phyloP scores from a whole-genome alignment of 2,113 vertebrate species.

The Sphaerodactylus townsendi region DNA sequence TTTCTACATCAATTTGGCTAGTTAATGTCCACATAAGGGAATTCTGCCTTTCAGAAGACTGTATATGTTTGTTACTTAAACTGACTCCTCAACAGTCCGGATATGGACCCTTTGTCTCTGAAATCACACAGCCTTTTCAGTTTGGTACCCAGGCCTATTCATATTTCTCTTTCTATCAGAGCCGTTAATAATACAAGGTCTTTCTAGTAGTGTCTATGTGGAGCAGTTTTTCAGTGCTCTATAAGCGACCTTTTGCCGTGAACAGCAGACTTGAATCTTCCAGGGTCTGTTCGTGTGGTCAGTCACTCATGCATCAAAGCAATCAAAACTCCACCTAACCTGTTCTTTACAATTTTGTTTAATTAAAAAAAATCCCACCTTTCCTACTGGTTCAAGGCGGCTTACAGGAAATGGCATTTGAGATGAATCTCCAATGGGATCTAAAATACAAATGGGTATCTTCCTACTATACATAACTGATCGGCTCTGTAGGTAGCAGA shows the following conservation, averaged over 20 bases:
- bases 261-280: neutral
- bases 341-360: neutral
- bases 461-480: neutral
- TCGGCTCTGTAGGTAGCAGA: neutral
- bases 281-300: neutral
- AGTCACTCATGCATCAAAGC: neutral
- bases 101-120: neutral
- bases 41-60: neutral
- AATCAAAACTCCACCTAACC: neutral
- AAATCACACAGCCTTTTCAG: neutral
- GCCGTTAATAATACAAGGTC: neutral
- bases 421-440: neutral
- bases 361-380: neutral
- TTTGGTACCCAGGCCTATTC: neutral
- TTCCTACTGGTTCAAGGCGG: no score
- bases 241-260: no score
- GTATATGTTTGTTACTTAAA: neutral
- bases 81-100: neutral
- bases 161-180: conserved; percentile 13
- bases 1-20: conserved; percentile 2
- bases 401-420: no score
- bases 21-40: neutral
- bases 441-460: neutral
- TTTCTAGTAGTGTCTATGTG: neutral
- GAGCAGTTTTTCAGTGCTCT: no score